Evolutionary conservation across 2,113 vertebrate species (phyloP), one percentile per base, ranked within the genome.

Genomic region (Anoplopoma fimbria): DNA sequence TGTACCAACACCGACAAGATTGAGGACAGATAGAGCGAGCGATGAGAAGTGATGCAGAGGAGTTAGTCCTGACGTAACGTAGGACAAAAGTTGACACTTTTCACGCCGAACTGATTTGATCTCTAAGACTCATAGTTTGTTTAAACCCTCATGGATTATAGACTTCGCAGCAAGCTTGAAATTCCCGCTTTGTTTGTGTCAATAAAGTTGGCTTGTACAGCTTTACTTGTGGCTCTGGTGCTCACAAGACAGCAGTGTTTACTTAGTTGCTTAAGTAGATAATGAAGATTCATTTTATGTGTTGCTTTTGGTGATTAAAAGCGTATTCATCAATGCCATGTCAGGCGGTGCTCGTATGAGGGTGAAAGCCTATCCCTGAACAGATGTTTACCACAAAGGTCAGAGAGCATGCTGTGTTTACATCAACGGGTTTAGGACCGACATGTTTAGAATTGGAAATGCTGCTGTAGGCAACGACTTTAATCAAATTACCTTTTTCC

Each of bases 391-490:
- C 93, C 88, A 61, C 89, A 83, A 31, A 92, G 95, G 95, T 95
- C 93, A 94, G 91, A 92, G 94, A 82, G 88, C 93, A 93, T 6
- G 82, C 81, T 60, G 79, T 95, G 94, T 95, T 95, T 95, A 95
- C 89, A 94, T 93, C 93, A 85, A 77, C 40, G 55, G 89, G 71
- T 93, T 91, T 84, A 82, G 87, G 89, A 92, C 79, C 84, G 93
- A 92, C 92, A 93, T 95, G 95, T 95, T 95, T 94, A 85, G 91
- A 94, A 91, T 86, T 92, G 91, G 83, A 93, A 94, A 94, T 94
- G 92, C 93, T 92, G 94, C 95, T 93, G 92, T 91, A 92, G 95
- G 94, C 93, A 91, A 94, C 71, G 29, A 85, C 85, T 92, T 88
- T 95, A 95, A 96, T 95, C 91, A 86, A 93, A 95, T 96, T 95